These are phyloP conservation scores for Motacilla tschutschensis DNA, from an alignment of 2,113 vertebrate genomes.

Conservation along the genomic window DNA sequence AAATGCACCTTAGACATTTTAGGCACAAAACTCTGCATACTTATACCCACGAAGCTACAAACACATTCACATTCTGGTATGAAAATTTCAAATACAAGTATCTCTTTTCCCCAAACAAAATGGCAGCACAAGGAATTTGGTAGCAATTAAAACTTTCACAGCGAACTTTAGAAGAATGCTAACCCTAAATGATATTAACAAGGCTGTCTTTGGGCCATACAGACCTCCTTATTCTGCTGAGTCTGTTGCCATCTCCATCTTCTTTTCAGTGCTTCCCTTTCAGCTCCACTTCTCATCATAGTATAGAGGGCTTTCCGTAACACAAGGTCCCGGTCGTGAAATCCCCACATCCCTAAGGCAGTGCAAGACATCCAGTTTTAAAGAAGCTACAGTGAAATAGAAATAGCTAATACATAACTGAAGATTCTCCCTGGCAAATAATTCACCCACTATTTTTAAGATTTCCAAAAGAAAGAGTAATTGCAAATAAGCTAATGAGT, in stretches of 20 bases:
- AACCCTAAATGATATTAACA: background rate
- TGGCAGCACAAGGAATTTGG: background rate
- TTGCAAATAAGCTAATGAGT: background rate
- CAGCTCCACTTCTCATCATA: slow-evolving; percentile 95
- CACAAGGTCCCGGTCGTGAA: slow-evolving; percentile 96
- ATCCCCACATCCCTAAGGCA: slow-evolving; percentile 94
- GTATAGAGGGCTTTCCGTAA: slow-evolving; percentile 94
- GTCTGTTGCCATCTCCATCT: slow-evolving; percentile 98
- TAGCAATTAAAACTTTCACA: background rate
- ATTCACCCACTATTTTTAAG: background rate
- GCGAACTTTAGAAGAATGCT: background rate
- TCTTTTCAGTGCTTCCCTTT: slow-evolving; percentile 92
- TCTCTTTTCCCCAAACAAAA: background rate
- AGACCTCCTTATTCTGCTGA: slow-evolving; percentile 97
- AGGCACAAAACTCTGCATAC: background rate
- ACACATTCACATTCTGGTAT: background rate
- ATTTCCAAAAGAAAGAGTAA: background rate
- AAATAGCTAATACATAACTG: background rate
- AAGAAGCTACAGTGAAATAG: background rate
- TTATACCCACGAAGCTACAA: background rate
- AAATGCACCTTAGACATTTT: background rate
- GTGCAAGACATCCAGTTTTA: background rate
- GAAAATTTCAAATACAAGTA: background rate
- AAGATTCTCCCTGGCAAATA: background rate
- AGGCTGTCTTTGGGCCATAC: background rate